phyloP scores from a whole-genome alignment of 2,888 invertebrate genomes.

The Noctua comes region DNA sequence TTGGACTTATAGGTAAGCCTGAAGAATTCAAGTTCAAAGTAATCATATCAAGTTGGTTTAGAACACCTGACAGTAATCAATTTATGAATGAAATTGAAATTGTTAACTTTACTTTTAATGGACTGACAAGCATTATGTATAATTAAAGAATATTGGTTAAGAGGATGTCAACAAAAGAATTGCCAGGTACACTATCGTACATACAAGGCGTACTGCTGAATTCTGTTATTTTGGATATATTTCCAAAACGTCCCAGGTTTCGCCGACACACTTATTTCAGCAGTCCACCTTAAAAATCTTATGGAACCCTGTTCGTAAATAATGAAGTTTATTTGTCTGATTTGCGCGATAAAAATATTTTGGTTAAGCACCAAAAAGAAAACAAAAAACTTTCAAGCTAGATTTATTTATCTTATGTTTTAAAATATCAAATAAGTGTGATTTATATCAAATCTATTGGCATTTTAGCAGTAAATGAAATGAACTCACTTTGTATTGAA shows the following conservation, averaged over 20 bases:
- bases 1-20: slow-evolving; percentile 37
- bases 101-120: slow-evolving; percentile 20
- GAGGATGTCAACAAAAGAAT: background rate
- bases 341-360: slow-evolving; percentile 2
- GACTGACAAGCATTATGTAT: background rate
- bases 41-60: background rate
- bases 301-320: slow-evolving; percentile 27
- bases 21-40: slow-evolving; percentile 7
- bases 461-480: slow-evolving; percentile 31
- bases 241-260: background rate
- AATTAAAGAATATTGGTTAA: slow-evolving; percentile 18
- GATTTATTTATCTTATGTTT: slow-evolving; percentile 23
- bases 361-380: slow-evolving; percentile 3
- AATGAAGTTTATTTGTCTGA: slow-evolving; percentile 9
- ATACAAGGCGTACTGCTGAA: slow-evolving; percentile 36
- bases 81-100: slow-evolving; percentile 1
- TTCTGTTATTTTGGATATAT: background rate
- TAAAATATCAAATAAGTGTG: slow-evolving; percentile 22
- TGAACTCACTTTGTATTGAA: slow-evolving; percentile 39
- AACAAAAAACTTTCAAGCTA: slow-evolving; percentile 10
- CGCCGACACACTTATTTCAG: slow-evolving; percentile 16
- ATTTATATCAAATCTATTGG: slow-evolving; percentile 26
- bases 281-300: slow-evolving; percentile 29
- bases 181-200: background rate
- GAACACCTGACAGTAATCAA: slow-evolving; percentile 3